These are phyloP conservation scores for Eurosta solidaginis DNA, from an alignment of 1,140 invertebrate genomes.

Conservation along the genomic window DNA sequence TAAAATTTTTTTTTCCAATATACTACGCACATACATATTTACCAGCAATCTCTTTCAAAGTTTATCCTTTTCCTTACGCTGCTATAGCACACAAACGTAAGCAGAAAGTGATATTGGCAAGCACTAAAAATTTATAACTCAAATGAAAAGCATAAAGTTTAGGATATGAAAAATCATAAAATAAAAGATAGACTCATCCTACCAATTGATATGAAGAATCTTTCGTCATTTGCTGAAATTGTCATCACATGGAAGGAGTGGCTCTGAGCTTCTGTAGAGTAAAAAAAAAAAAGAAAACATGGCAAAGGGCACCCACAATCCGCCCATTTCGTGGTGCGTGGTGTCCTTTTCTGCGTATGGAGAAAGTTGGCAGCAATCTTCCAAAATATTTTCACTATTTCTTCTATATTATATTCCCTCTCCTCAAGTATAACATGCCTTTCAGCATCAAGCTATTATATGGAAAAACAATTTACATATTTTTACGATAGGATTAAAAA, in stretches of 20 bases:
- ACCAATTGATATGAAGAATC: neutral
- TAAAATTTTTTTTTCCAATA: neutral
- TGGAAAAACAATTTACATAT: too few relatives aligned
- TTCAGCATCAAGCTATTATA: neutral
- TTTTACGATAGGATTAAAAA: too few relatives aligned
- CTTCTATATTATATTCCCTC: neutral
- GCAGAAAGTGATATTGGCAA: neutral
- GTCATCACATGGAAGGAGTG: neutral
- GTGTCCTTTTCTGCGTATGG: neutral
- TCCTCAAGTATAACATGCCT: neutral
- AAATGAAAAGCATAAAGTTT: neutral
- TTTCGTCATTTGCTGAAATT: constrained; percentile 6
- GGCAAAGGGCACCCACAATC: neutral
- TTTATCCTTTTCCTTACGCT: neutral
- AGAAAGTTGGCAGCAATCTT: neutral
- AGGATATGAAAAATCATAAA: neutral
- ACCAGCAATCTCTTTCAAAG: neutral
- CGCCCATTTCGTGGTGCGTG: too few relatives aligned
- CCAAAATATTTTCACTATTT: neutral
- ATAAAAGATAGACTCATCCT: neutral
- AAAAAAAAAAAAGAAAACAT: neutral
- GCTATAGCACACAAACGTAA: neutral
- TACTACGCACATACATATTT: neutral
- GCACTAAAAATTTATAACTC: neutral
- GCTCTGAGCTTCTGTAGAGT: neutral